phyloP scores from a whole-genome alignment of 2,797 vertebrate species.

The Thaleichthys pacificus region DNA sequence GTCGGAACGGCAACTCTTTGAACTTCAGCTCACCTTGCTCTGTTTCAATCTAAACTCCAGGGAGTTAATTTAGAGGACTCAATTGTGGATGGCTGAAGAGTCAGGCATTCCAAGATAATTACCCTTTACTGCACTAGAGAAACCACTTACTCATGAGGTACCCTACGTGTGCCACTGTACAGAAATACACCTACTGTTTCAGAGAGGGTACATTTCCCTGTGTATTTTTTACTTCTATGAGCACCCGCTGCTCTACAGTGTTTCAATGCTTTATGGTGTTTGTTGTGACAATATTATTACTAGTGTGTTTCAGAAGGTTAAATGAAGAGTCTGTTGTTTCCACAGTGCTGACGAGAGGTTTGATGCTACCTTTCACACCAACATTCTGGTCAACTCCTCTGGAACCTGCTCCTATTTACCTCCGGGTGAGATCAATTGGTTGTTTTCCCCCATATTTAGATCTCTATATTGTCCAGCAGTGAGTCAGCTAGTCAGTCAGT shows the following conservation, averaged over 20 bases:
- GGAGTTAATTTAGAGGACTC: constrained; percentile 35
- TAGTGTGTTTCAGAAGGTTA: background rate
- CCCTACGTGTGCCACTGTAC: too few relatives aligned
- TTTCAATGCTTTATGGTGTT: constrained; percentile 6
- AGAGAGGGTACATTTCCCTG: too few relatives aligned
- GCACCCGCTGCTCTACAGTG: too few relatives aligned
- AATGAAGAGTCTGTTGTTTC: constrained; percentile 16
- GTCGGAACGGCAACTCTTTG: constrained; percentile 29
- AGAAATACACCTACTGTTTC: too few relatives aligned
- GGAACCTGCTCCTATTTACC: constrained; percentile 86
- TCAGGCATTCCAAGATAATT: background rate
- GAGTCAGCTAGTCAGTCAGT: background rate
- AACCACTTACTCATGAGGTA: background rate
- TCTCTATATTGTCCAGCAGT: background rate
- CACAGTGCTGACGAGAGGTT: constrained; percentile 90
- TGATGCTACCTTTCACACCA: constrained; percentile 90
- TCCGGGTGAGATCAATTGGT: constrained; percentile 81
- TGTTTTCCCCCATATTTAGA: background rate
- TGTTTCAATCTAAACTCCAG: constrained; percentile 10
- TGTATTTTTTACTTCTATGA: too few relatives aligned
- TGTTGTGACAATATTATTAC: constrained; percentile 5
- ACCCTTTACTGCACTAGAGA: background rate
- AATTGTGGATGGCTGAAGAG: constrained; percentile 29
- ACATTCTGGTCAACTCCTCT: constrained; percentile 84
- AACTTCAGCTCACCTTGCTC: constrained; percentile 34